phyloP scores from a whole-genome alignment of 1,140 invertebrate species.

The Drosophila chauvacae region DNA sequence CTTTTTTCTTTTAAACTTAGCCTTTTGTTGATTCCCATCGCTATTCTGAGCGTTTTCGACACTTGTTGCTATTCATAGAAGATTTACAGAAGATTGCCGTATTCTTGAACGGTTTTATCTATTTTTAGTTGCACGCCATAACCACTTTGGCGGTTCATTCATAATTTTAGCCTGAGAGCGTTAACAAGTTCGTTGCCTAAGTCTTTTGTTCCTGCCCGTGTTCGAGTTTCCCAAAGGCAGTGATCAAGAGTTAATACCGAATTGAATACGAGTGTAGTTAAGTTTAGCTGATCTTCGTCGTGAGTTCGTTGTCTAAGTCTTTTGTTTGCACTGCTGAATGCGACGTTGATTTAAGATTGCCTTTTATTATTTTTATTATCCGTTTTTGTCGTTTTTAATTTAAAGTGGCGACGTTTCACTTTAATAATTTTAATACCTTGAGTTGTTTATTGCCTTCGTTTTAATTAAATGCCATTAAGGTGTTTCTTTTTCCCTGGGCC shows the following conservation, averaged over 20 bases:
- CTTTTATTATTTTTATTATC: constrained; percentile 48
- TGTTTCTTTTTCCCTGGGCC: constrained; percentile 43
- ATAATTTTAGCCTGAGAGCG: constrained; percentile 36
- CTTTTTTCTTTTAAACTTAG: background rate
- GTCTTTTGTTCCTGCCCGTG: constrained; percentile 53
- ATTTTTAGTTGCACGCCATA: constrained; percentile 10
- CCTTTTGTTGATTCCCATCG: background rate
- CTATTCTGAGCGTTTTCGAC: background rate
- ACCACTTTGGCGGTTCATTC: constrained; percentile 31
- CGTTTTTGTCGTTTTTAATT: constrained; percentile 50
- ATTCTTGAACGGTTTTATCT: background rate
- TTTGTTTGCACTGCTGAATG: constrained; percentile 57
- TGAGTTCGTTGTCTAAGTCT: constrained; percentile 57
- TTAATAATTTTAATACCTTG: constrained; percentile 66
- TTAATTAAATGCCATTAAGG: constrained; percentile 63
- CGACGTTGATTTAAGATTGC: constrained; percentile 51
- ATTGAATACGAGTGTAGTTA: constrained; percentile 38
- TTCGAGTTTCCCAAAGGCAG: constrained; percentile 25
- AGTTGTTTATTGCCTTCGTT: constrained; percentile 50
- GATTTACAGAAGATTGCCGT: constrained; percentile 1
- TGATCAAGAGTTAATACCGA: constrained; percentile 45
- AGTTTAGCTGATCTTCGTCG: constrained; percentile 31
- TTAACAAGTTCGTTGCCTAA: constrained; percentile 51
- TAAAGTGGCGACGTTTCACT: constrained; percentile 61
- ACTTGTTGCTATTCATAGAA: constrained; percentile 8